These are phyloP conservation scores for Oryzias woworae DNA, from an alignment of 2,113 vertebrate genomes.

Conservation along the genomic window DNA sequence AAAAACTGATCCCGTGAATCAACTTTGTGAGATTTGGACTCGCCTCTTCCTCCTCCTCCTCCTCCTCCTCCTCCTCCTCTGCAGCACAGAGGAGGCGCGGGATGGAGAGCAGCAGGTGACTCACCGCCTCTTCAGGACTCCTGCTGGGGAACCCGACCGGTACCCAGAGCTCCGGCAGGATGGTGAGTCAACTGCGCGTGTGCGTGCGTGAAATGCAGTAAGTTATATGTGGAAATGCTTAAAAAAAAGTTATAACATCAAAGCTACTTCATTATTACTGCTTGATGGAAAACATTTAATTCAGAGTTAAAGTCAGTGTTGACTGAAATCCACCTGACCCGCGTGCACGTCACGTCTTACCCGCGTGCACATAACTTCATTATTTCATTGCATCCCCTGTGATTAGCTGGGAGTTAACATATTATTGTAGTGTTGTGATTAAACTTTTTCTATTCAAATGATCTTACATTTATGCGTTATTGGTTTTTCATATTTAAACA, in stretches of 20 bases:
- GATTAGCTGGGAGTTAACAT: too few relatives aligned
- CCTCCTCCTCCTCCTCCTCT: neutral
- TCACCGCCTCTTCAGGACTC: constrained; percentile 31
- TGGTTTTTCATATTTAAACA: too few relatives aligned
- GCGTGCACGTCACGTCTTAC: too few relatives aligned
- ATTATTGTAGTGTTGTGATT: too few relatives aligned
- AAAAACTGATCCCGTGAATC: constrained; percentile 41
- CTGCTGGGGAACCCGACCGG: constrained; percentile 27
- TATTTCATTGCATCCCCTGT: too few relatives aligned
- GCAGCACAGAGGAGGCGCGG: constrained; percentile 28
- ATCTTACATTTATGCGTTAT: too few relatives aligned
- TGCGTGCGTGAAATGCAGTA: neutral
- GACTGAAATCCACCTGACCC: too few relatives aligned
- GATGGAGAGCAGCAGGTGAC: constrained; percentile 72
- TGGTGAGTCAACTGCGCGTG: constrained; percentile 59
- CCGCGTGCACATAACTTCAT: too few relatives aligned
- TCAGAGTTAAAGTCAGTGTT: too few relatives aligned
- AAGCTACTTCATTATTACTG: too few relatives aligned
- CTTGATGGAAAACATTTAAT: too few relatives aligned
- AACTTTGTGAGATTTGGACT: constrained; percentile 52
- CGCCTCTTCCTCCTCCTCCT: neutral
- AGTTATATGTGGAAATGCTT: neutral
- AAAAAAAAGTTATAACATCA: neutral
- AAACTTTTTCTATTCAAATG: too few relatives aligned
- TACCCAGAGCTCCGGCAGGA: constrained; percentile 49